These are phyloP conservation scores for Conus ventricosus DNA, from an alignment of 1,140 invertebrate species.

Conservation along the genomic window DNA sequence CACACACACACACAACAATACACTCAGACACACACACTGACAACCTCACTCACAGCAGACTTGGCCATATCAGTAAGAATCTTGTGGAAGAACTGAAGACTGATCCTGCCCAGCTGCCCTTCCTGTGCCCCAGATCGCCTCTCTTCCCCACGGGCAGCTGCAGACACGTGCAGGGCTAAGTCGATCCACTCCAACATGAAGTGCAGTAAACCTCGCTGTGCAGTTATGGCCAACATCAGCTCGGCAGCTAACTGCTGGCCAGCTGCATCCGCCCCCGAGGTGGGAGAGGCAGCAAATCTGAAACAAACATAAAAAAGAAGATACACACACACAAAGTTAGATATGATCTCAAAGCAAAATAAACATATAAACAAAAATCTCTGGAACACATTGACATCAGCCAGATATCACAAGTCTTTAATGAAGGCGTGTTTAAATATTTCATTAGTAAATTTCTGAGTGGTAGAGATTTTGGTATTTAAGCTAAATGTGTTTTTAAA, in stretches of 20 bases:
- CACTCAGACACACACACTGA: not conserved
- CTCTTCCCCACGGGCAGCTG: slow-evolving; percentile 46
- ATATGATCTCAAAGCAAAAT: not conserved
- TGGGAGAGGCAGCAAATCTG: slow-evolving; percentile 76
- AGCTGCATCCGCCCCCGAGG: slow-evolving; percentile 76
- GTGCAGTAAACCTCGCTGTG: slow-evolving; percentile 81
- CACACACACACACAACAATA: no score
- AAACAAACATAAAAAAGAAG: not conserved
- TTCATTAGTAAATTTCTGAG: no score
- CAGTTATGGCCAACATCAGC: slow-evolving; percentile 78
- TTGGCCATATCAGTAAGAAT: slow-evolving; percentile 68
- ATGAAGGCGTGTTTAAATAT: no score
- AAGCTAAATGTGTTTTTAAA: no score
- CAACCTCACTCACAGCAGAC: slow-evolving; percentile 59
- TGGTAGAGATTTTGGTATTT: no score
- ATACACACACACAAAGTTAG: not conserved
- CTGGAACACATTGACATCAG: no score
- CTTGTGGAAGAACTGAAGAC: slow-evolving; percentile 60
- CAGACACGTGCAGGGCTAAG: slow-evolving; percentile 74
- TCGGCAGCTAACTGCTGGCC: slow-evolving; percentile 78
- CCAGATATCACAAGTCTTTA: no score
- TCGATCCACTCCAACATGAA: slow-evolving; percentile 82
- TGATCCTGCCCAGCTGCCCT: slow-evolving; percentile 55
- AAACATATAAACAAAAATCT: not conserved
- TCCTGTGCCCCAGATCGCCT: slow-evolving; percentile 23